Base-by-base conservation (phyloP, 2,797 vertebrate species). In the Cheirogaleus major region DNA sequence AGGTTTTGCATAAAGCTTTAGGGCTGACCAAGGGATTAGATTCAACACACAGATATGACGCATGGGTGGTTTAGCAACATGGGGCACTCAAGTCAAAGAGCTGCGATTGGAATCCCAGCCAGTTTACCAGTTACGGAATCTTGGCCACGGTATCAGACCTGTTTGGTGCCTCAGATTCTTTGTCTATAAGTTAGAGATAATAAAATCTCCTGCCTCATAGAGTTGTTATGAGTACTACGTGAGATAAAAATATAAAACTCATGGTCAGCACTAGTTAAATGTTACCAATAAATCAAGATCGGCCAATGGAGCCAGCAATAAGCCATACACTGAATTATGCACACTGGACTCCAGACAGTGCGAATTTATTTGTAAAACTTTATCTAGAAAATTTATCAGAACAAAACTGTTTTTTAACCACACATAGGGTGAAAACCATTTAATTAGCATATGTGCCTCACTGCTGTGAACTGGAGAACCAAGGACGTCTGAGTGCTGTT, bases 241-340 rank as follows among this genome's bases (percentile, higher is more conserved):
- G 61, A 93, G 55, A 76, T 50, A 69, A 52, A 94, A 94, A 69
- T 48, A 70, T 27, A 80, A 92, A 95, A 69, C 4, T 27, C 67
- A 55, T 4, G 14, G 48, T 52, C 89, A 30, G 30, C 27, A 76
- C 52, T 63, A 7, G 43, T 72, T 72, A 84, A 22, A 87, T 18
- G 13, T 79, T 67, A 84, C 13, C 41, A 50, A 4, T 32, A 55
- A 67, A 14, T 83, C 55, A 43, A 45, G 45, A 78, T 1, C 1
- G 18, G 13, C 18, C 81, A 45, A 25, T 32, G 17, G n/a, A 67
- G 48, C 15, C 35, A 69, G 30, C 5, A 9, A n/a, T 41, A 15
- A 57, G 18, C 50, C 20, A 23, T 7, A 48, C 0, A 30, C 30
- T 48, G 55, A 92, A 81, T 45, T 57, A 30, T 0, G 1, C 1